Percentiles rank a stretch among this genome's conserved stretches.
phyloP scores from a whole-genome alignment of 1,140 invertebrate genomes.

The Sminthurides bifidus region DNA sequence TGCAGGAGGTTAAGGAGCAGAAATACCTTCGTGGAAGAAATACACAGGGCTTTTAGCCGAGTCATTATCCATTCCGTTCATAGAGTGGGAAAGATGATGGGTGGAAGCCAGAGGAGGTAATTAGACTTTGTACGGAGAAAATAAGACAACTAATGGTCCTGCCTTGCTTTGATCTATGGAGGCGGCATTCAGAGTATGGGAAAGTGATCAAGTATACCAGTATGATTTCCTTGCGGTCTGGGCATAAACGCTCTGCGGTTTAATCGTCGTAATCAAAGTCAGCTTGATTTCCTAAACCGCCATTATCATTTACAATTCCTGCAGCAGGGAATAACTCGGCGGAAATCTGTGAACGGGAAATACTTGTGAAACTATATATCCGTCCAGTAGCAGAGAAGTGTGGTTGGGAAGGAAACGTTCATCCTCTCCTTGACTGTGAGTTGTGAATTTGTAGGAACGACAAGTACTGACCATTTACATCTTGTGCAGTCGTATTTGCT shows the following conservation, averaged over 20 bases:
- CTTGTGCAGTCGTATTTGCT: no score
- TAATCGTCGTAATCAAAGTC: constrained; percentile 21
- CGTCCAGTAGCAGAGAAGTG: no score
- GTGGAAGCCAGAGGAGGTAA: constrained; percentile 11
- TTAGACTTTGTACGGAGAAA: constrained; percentile 10
- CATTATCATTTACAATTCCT: constrained; percentile 1
- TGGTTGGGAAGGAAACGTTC: no score
- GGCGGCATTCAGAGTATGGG: not conserved
- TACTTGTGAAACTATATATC: no score
- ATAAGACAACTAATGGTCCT: constrained; percentile 16
- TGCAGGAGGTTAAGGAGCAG: no score
- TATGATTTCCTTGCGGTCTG: constrained; percentile 22
- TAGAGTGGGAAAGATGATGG: constrained; percentile 7
- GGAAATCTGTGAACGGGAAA: no score
- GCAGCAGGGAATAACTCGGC: no score
- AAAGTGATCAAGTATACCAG: not conserved
- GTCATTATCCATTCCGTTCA: constrained; percentile 1
- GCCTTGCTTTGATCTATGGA: constrained; percentile 16
- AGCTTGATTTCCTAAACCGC: constrained; percentile 8
- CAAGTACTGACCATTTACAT: no score
- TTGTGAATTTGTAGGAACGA: no score
- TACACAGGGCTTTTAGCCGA: no score
- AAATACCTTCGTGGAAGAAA: no score
- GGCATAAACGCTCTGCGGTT: constrained; percentile 17
- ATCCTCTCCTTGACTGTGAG: no score